Evolutionary conservation across 1,140 invertebrate genomes (phyloP).

Genomic region (Hyles euphorbiae): DNA sequence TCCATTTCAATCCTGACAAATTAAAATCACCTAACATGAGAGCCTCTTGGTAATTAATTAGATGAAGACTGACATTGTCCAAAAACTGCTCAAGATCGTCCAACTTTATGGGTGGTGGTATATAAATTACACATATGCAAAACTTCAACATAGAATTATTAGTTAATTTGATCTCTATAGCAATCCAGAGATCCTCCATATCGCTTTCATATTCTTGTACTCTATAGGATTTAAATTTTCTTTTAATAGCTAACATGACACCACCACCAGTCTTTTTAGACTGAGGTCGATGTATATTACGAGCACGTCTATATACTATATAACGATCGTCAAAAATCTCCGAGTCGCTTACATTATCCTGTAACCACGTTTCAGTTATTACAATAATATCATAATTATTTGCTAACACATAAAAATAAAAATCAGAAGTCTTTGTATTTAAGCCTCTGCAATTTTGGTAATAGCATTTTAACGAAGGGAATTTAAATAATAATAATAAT

Average conservation of each 20-base stretch:
- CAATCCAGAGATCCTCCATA: constrained; percentile 27
- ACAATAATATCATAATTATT: no score
- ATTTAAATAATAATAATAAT: neutral
- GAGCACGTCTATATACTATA: constrained; percentile 25
- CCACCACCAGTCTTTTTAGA: constrained; percentile 19
- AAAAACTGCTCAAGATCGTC: neutral
- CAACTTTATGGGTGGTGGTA: neutral
- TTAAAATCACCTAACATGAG: neutral
- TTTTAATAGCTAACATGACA: constrained; percentile 28
- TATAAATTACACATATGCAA: neutral
- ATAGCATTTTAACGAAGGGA: no score
- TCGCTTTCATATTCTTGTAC: constrained; percentile 19
- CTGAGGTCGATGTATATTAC: constrained; percentile 3
- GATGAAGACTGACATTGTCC: neutral
- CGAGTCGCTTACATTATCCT: neutral
- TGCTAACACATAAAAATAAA: no score
- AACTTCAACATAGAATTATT: neutral
- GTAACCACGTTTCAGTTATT: no score
- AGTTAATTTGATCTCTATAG: constrained; percentile 4
- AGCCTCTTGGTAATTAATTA: neutral
- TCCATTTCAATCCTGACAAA: neutral
- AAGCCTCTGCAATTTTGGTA: no score
- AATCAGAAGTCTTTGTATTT: no score
- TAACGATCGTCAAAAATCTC: constrained; percentile 8
- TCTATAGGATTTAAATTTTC: constrained; percentile 15